phyloP scores from a whole-genome alignment of 2,888 invertebrate species.

The Nasonia oneida region DNA sequence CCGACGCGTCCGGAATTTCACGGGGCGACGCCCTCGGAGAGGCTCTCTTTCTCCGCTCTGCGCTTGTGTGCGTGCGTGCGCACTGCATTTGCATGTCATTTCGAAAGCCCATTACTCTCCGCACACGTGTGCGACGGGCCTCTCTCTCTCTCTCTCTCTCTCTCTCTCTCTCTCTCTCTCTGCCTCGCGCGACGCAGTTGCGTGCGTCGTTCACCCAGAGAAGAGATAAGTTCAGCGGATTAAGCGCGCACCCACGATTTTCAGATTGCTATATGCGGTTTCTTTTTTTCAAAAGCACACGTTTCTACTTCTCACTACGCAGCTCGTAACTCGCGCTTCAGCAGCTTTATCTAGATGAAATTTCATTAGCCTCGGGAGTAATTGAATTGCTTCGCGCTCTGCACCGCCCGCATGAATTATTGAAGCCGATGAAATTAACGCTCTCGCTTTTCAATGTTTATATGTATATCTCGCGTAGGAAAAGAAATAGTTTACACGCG shows the following conservation, averaged over 20 bases:
- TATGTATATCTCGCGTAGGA: neutral
- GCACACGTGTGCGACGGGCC: conserved; percentile 2
- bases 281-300: too few relatives aligned
- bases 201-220: neutral
- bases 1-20: conserved; percentile 73
- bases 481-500: neutral
- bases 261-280: neutral
- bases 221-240: conserved; percentile 2
- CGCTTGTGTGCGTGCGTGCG: conserved; percentile 47
- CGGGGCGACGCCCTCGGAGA: conserved; percentile 75
- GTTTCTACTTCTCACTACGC: too few relatives aligned
- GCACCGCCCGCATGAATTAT: neutral
- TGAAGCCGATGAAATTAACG: neutral
- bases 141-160: too few relatives aligned
- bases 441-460: neutral
- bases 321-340: too few relatives aligned
- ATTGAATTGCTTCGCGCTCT: neutral
- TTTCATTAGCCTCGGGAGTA: neutral
- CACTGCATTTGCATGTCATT: conserved; percentile 74
- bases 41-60: conserved; percentile 60
- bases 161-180: too few relatives aligned
- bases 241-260: conserved; percentile 22
- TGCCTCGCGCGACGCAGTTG: neutral
- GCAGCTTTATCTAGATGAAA: neutral
- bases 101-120: conserved; percentile 59